A percentile compares a stretch with the other conserved stretches of the same genome.
Evolutionary conservation across 2,797 vertebrate species (phyloP).

Genomic region (Halcyon chelicuti): DNA sequence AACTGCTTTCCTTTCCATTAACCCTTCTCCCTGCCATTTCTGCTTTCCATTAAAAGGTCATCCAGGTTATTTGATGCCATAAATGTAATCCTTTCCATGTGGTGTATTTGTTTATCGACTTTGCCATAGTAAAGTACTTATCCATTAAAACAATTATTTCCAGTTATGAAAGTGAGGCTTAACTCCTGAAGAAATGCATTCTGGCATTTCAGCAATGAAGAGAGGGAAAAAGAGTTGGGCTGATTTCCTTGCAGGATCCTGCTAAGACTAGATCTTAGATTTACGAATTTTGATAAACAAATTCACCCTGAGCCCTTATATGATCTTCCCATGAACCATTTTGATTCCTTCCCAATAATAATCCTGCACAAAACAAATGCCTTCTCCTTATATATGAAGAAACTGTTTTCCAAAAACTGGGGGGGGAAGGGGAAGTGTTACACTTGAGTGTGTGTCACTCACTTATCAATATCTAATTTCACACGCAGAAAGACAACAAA

Average conservation of each 20-base stretch:
- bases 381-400: background rate
- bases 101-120: rapidly evolving
- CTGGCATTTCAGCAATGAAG: background rate
- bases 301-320: background rate
- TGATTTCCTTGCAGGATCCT: background rate
- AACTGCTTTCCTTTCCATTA: background rate
- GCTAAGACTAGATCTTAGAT: background rate
- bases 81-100: background rate
- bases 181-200: background rate
- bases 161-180: background rate
- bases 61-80: rapidly evolving
- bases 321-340: background rate
- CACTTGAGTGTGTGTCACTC: background rate
- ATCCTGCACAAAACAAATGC: background rate
- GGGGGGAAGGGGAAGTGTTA: too few relatives aligned
- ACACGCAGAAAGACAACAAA: background rate
- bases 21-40: rapidly evolving
- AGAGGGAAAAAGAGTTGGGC: background rate
- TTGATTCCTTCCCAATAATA: background rate
- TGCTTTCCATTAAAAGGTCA: background rate
- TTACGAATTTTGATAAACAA: background rate
- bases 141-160: too few relatives aligned
- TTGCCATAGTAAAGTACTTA: background rate
- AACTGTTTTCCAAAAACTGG: background rate
- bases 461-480: background rate